Conservation (phyloP, 2,888 invertebrate genomes). For the Ophion slaviceki region DNA sequence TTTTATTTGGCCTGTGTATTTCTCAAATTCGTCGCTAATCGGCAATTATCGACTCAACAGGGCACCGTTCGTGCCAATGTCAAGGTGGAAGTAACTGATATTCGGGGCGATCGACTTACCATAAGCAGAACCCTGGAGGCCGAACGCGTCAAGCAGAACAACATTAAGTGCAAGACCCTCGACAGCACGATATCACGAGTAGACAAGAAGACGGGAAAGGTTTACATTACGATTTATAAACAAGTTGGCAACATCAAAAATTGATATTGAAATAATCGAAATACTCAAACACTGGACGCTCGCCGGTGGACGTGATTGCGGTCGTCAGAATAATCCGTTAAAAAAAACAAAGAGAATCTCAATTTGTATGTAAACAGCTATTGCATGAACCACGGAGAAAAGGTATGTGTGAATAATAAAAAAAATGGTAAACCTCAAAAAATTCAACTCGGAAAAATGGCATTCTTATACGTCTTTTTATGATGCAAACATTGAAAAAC, state of each 20-base stretch:
- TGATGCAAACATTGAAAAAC: too few species aligned
- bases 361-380: too few species aligned
- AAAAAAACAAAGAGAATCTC: too few species aligned
- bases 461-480: too few species aligned
- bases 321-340: too few species aligned
- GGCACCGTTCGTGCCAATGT: conserved; percentile 82
- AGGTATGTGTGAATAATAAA: too few species aligned
- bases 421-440: too few species aligned
- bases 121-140: conserved; percentile 89
- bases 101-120: conserved; percentile 86
- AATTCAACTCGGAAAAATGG: too few species aligned
- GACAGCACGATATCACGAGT: conserved; percentile 86
- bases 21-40: neutral
- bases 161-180: conserved; percentile 87
- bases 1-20: neutral
- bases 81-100: conserved; percentile 85
- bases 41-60: conserved; percentile 28
- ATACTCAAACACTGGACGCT: neutral
- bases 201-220: conserved; percentile 71
- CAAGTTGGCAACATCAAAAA: too few species aligned
- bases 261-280: neutral
- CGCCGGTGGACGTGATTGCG: too few species aligned
- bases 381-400: too few species aligned
- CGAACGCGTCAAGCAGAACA: conserved; percentile 66
- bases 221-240: conserved; percentile 35